Conservation (phyloP, 2,113 vertebrate genomes). For the Xiphophorus couchianus region DNA sequence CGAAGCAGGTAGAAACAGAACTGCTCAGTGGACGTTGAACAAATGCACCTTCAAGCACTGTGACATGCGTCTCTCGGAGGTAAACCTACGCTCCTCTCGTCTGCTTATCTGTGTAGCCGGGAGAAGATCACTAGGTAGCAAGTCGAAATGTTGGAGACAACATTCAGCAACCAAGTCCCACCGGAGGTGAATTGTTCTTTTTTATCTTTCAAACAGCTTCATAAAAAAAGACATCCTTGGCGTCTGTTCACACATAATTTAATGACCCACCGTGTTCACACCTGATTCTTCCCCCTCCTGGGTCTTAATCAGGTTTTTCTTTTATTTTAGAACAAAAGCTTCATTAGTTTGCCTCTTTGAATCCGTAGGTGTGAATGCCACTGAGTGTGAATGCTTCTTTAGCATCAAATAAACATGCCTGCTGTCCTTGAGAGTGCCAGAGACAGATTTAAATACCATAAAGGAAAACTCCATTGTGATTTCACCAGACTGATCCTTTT, state of each 20-base stretch:
- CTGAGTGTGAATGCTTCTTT: conserved; percentile 12
- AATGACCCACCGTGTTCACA: conserved; percentile 60
- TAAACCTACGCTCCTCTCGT: conserved; percentile 24
- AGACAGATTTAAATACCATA: conserved; percentile 30
- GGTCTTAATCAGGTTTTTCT: conserved; percentile 65
- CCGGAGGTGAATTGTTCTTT: conserved; percentile 13
- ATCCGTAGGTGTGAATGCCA: conserved; percentile 44
- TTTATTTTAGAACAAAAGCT: conserved; percentile 54
- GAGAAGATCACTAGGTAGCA: conserved; percentile 41
- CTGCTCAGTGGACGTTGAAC: conserved; percentile 28
- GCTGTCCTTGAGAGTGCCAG: conserved; percentile 42
- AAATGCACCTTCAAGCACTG: conserved; percentile 46
- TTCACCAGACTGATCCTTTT: conserved; percentile 31
- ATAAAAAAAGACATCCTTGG: conserved; percentile 28
- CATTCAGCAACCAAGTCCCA: conserved; percentile 26
- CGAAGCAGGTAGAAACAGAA: not conserved
- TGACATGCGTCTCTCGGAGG: conserved; percentile 39
- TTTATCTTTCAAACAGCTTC: conserved; percentile 19
- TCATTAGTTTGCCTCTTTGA: conserved; percentile 54
- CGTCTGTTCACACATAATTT: conserved; percentile 64
- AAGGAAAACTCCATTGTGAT: conserved; percentile 23
- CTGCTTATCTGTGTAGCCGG: conserved; percentile 22
- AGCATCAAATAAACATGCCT: conserved; percentile 11
- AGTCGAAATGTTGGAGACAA: conserved; percentile 35
- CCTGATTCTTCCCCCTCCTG: conserved; percentile 64